Conservation (phyloP, 2,888 invertebrate species). For the Brachycybe producta region DNA sequence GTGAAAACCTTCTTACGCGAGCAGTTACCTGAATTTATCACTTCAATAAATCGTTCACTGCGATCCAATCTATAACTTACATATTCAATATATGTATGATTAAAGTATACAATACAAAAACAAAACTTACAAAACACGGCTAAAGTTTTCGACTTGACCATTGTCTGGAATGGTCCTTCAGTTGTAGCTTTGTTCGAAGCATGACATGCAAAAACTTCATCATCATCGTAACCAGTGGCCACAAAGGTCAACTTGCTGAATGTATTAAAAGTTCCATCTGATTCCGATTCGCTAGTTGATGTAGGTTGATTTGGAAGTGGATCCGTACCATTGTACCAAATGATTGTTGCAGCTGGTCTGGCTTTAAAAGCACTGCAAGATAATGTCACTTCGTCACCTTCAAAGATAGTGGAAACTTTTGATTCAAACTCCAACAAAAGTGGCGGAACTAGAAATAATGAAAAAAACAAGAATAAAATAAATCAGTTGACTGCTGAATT, state of each 20-base stretch:
- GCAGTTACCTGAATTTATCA: too few relatives aligned
- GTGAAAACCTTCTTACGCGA: too few relatives aligned
- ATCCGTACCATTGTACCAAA: slow-evolving; percentile 68
- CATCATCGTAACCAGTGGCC: slow-evolving; percentile 68
- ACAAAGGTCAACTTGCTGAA: slow-evolving; percentile 62
- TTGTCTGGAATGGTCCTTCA: slow-evolving; percentile 56
- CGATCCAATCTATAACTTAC: too few relatives aligned
- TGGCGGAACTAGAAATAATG: slow-evolving; percentile 61
- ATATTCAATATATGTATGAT: too few relatives aligned
- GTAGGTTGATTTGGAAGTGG: slow-evolving; percentile 25
- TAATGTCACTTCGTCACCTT: slow-evolving; percentile 63
- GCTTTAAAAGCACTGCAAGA: slow-evolving; percentile 54
- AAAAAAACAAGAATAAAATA: slow-evolving; percentile 2
- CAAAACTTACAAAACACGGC: slow-evolving; percentile 72
- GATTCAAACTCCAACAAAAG: slow-evolving; percentile 58
- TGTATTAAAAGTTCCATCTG: slow-evolving; percentile 41
- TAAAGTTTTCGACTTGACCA: slow-evolving; percentile 54
- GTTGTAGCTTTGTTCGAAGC: slow-evolving; percentile 67
- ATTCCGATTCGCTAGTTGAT: not conserved
- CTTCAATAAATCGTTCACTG: too few relatives aligned
- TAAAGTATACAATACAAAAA: too few relatives aligned
- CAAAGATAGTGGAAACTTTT: slow-evolving; percentile 60
- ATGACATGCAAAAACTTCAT: slow-evolving; percentile 60
- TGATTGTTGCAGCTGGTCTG: slow-evolving; percentile 64
- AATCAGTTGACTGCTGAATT: too few relatives aligned